phyloP scores from a whole-genome alignment of 2,888 invertebrate species.

The Plebejus anna region DNA sequence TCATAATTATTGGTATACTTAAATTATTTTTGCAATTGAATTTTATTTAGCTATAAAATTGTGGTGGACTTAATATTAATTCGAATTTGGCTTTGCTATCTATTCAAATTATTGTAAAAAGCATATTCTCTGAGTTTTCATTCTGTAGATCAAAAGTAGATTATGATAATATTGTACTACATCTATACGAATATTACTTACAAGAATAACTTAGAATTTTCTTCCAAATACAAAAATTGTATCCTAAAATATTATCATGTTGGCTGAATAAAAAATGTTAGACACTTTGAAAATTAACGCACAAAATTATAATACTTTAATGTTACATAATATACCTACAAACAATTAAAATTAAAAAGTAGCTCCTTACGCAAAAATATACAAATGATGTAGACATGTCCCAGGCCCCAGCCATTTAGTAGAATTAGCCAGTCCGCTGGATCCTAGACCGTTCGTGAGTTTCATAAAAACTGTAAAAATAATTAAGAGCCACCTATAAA shows the following conservation, averaged over 20 bases:
- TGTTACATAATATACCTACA: not conserved
- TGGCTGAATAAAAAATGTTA: not conserved
- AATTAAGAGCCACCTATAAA: too few relatives aligned
- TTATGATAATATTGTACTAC: not conserved
- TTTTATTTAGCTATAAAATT: not conserved
- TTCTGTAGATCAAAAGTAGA: not conserved
- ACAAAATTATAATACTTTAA: slow-evolving; percentile 9
- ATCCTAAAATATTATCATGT: slow-evolving; percentile 16
- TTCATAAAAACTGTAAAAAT: too few relatives aligned
- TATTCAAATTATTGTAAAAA: not conserved
- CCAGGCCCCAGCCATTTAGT: too few relatives aligned
- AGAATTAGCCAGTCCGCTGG: too few relatives aligned
- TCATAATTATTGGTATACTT: not conserved
- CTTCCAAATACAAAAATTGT: not conserved
- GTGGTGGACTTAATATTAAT: not conserved
- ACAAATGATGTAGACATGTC: not conserved
- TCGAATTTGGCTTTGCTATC: not conserved
- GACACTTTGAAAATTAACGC: slow-evolving; percentile 8
- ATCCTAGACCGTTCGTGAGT: too few relatives aligned
- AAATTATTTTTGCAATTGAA: not conserved
- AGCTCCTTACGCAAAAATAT: slow-evolving; percentile 21
- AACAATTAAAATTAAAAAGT: not conserved
- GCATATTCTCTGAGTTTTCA: not conserved
- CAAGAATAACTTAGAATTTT: slow-evolving; percentile 6
- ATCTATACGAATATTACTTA: not conserved